Conservation (phyloP, 2,888 invertebrate genomes). For the Drosophila fulvimacula region DNA sequence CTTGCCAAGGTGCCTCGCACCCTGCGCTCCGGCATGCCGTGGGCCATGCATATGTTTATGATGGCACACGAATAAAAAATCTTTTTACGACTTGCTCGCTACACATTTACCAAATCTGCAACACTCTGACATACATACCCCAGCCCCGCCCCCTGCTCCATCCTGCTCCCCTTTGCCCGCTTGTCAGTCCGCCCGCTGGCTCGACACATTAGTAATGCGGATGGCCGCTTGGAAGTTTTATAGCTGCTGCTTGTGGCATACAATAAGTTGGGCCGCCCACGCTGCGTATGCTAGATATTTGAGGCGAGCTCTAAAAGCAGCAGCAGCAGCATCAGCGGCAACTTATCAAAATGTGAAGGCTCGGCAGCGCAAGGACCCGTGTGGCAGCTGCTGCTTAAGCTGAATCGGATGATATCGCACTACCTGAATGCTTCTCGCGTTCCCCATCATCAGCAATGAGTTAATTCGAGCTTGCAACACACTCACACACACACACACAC, state of each 20-base stretch:
- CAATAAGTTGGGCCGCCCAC: slow-evolving; percentile 21
- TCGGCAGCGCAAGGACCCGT: not conserved
- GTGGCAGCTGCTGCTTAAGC: slow-evolving; percentile 4
- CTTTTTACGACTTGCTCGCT: slow-evolving; percentile 66
- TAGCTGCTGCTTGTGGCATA: slow-evolving; percentile 30
- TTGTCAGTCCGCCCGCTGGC: not conserved
- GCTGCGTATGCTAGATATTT: slow-evolving; percentile 57
- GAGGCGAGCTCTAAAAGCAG: slow-evolving; percentile 20
- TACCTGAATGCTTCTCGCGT: slow-evolving; percentile 16
- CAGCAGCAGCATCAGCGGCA: slow-evolving; percentile 16
- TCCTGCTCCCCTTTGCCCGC: not conserved
- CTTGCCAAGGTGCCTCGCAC: no score
- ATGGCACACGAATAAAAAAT: slow-evolving; percentile 66
- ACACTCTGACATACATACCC: slow-evolving; percentile 1
- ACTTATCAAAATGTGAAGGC: slow-evolving; percentile 45
- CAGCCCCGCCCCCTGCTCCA: not conserved
- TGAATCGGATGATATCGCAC: slow-evolving; percentile 17
- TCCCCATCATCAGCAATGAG: slow-evolving; percentile 38
- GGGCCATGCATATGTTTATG: slow-evolving; percentile 69
- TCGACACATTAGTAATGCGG: slow-evolving; percentile 39
- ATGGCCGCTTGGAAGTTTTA: slow-evolving; percentile 30
- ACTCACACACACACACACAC: slow-evolving; percentile 4
- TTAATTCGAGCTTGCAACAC: slow-evolving; percentile 35
- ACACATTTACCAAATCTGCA: slow-evolving; percentile 44
- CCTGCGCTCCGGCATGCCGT: no score